Conservation (phyloP, 2,797 vertebrate species). For the Chanos chanos region DNA sequence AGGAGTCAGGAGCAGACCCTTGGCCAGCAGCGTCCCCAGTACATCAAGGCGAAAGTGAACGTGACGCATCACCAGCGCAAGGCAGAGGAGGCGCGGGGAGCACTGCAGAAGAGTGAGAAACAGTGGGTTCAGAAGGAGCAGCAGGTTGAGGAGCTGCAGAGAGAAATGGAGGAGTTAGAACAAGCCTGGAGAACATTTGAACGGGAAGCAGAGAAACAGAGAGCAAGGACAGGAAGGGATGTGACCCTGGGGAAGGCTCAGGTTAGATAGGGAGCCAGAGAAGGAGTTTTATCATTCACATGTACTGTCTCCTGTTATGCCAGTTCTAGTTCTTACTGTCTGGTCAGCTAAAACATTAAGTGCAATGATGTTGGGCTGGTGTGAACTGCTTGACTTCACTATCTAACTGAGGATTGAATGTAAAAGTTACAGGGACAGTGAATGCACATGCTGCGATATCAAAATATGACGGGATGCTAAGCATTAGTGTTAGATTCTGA, state of each 20-base stretch:
- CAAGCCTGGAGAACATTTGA: conserved; percentile 75
- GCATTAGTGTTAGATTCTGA: too few relatives aligned
- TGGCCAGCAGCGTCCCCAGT: conserved; percentile 74
- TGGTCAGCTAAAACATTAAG: too few relatives aligned
- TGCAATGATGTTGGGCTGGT: too few relatives aligned
- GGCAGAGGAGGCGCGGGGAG: conserved; percentile 60
- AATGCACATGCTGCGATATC: too few relatives aligned
- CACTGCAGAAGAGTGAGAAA: conserved; percentile 69
- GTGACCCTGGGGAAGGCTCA: conserved; percentile 80
- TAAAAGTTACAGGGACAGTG: too few relatives aligned
- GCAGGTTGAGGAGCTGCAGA: conserved; percentile 68
- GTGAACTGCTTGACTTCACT: too few relatives aligned
- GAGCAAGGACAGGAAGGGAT: conserved; percentile 47
- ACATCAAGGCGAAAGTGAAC: conserved; percentile 89
- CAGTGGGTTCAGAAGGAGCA: conserved; percentile 65
- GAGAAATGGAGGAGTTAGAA: conserved; percentile 74
- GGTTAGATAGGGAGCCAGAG: conserved; percentile 61
- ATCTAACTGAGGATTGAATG: too few relatives aligned
- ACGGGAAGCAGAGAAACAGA: conserved; percentile 67
- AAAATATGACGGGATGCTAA: too few relatives aligned
- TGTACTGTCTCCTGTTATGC: too few relatives aligned
- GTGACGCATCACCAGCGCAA: conserved; percentile 82
- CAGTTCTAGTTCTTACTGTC: too few relatives aligned
- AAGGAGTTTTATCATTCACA: neutral
- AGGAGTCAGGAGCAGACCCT: conserved; percentile 79